Percentiles rank a stretch among this genome's conserved stretches.
Evolutionary conservation across 2,888 invertebrate species (phyloP).

Genomic region (Bimastos eiseni): DNA sequence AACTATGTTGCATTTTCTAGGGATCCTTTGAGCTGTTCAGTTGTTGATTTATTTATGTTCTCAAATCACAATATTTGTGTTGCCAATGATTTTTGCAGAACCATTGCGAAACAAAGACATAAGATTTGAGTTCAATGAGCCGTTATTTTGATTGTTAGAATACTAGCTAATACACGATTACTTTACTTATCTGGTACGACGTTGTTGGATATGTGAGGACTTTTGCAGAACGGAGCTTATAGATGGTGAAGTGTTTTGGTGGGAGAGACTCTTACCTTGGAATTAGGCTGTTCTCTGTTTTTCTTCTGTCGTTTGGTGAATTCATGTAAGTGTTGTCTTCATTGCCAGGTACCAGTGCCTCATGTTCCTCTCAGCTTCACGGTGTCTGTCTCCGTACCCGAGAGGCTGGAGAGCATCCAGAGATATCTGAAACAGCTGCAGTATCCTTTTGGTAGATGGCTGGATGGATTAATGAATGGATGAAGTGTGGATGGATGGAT

Average conservation of each 20-base stretch:
- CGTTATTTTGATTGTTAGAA: too few relatives aligned
- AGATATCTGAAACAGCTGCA: slow-evolving; percentile 59
- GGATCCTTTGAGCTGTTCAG: too few relatives aligned
- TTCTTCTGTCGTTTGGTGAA: not conserved
- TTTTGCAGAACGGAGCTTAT: not conserved
- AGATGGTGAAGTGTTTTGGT: not conserved
- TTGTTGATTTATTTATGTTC: too few relatives aligned
- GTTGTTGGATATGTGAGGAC: not conserved
- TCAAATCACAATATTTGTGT: too few relatives aligned
- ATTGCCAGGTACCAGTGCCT: slow-evolving; percentile 47
- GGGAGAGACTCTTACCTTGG: too few relatives aligned
- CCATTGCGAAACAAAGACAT: too few relatives aligned
- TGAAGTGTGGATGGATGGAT: not conserved
- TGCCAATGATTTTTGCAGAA: too few relatives aligned
- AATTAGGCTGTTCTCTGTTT: not conserved
- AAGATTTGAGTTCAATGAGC: too few relatives aligned
- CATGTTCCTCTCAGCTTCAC: slow-evolving; percentile 52
- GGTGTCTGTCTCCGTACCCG: slow-evolving; percentile 46
- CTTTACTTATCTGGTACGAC: not conserved
- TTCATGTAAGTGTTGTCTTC: not conserved
- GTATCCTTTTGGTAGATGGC: slow-evolving; percentile 50
- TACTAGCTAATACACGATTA: not conserved
- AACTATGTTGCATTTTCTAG: too few relatives aligned
- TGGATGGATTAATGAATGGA: not conserved
- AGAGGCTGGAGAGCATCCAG: slow-evolving; percentile 52